Conservation (phyloP, 2,797 vertebrate genomes). For the Prionace glauca region DNA sequence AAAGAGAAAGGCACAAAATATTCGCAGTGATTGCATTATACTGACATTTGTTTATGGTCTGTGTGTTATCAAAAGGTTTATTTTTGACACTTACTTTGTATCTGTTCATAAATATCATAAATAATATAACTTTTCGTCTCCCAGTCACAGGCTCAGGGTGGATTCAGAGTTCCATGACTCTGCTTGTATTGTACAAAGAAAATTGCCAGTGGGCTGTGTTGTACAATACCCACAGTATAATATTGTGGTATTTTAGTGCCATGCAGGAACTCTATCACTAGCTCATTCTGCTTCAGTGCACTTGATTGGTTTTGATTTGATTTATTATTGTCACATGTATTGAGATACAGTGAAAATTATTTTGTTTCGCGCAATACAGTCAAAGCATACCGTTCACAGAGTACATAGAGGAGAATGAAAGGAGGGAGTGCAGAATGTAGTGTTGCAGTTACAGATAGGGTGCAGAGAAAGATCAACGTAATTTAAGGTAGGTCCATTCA, state of each 20-base stretch:
- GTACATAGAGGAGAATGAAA: too few relatives aligned
- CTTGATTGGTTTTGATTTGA: too few relatives aligned
- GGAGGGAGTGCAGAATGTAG: too few relatives aligned
- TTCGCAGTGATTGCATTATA: neutral
- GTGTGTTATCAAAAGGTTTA: neutral
- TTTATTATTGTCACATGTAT: too few relatives aligned
- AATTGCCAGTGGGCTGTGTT: neutral
- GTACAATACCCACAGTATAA: neutral
- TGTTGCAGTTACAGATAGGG: too few relatives aligned
- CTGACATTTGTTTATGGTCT: neutral
- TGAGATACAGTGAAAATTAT: too few relatives aligned
- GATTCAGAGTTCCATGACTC: neutral
- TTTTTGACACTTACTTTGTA: neutral
- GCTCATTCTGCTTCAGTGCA: too few relatives aligned
- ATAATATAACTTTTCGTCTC: neutral
- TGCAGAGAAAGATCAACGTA: too few relatives aligned
- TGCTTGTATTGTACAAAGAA: neutral
- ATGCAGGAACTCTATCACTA: neutral
- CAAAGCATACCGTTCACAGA: too few relatives aligned
- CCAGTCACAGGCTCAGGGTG: neutral
- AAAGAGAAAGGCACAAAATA: neutral
- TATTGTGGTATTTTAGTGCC: neutral
- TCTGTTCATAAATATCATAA: slow-evolving; percentile 12
- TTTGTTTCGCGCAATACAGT: too few relatives aligned
- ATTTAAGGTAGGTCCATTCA: too few relatives aligned